phyloP scores from a whole-genome alignment of 2,888 invertebrate species.

The Xanthorhoe spadicearia region DNA sequence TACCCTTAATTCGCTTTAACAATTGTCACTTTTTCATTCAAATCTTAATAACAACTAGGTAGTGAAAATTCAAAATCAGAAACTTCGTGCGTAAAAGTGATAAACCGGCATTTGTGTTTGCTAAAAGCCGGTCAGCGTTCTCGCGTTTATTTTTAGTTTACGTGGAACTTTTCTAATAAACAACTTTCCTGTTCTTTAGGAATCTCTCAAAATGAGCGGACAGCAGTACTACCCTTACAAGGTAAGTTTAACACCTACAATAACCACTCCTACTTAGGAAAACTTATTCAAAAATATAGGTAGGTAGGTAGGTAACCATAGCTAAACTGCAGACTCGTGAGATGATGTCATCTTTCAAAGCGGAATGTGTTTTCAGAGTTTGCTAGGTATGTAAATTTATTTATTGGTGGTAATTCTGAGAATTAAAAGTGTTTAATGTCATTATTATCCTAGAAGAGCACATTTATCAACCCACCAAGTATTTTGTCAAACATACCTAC shows the following conservation, averaged over 20 bases:
- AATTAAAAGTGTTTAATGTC: background rate
- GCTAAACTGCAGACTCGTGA: constrained; percentile 66
- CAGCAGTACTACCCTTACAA: constrained; percentile 95
- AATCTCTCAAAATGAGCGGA: constrained; percentile 87
- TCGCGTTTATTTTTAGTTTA: constrained; percentile 68
- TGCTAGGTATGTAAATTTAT: constrained; percentile 16
- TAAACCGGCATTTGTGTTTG: constrained; percentile 47
- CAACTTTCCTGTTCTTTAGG: constrained; percentile 65
- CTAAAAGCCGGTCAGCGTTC: constrained; percentile 63
- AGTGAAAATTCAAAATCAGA: constrained; percentile 20
- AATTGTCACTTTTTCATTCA: constrained; percentile 15
- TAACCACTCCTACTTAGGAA: background rate
- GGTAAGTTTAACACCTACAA: constrained; percentile 84
- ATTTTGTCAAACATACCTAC: too few relatives aligned
- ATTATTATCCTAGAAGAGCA: too few relatives aligned
- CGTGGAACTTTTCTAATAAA: constrained; percentile 55
- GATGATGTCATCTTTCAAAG: constrained; percentile 77
- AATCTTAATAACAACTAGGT: constrained; percentile 24
- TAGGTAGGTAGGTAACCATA: background rate
- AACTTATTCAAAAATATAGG: background rate
- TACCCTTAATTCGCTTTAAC: constrained; percentile 20
- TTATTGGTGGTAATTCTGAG: constrained; percentile 4
- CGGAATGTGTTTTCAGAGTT: constrained; percentile 50
- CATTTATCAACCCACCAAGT: too few relatives aligned
- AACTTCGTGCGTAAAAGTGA: constrained; percentile 22